phyloP scores from a whole-genome alignment of 2,797 vertebrate genomes.

The Parambassis ranga region DNA sequence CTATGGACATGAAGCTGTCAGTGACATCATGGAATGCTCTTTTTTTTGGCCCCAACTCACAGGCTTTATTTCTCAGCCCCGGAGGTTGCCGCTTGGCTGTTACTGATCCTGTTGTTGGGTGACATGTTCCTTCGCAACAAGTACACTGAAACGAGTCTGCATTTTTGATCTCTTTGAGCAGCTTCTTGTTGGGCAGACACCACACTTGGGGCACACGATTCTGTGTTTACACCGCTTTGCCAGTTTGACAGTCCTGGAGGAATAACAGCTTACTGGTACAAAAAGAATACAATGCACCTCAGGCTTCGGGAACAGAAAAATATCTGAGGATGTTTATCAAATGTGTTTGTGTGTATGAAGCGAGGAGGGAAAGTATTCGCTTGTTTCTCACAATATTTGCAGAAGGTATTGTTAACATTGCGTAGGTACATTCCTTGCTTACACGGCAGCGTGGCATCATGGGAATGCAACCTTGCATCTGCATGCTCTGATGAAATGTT shows the following conservation, averaged over 20 bases:
- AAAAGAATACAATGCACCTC: constrained; percentile 9
- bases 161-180: constrained; percentile 17
- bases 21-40: too few species aligned
- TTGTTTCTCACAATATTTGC: constrained; percentile 10
- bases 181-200: constrained; percentile 12
- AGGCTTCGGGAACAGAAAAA: constrained; percentile 1
- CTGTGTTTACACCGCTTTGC: constrained; percentile 40
- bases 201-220: constrained; percentile 17
- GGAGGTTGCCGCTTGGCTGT: too few species aligned
- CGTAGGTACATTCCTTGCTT: neutral
- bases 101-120: neutral
- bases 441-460: too few species aligned
- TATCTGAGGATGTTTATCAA: constrained; percentile 22
- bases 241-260: constrained; percentile 35
- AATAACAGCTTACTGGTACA: constrained; percentile 25
- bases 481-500: too few species aligned
- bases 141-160: constrained; percentile 15
- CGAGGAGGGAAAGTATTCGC: neutral
- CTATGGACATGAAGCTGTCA: too few species aligned
- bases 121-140: neutral
- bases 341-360: neutral
- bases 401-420: neutral
- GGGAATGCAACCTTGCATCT: too few species aligned
- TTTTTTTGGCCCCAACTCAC: too few species aligned
- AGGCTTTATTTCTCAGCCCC: too few species aligned